Conservation (phyloP, 2,888 invertebrate species). For the Myopa testacea region DNA sequence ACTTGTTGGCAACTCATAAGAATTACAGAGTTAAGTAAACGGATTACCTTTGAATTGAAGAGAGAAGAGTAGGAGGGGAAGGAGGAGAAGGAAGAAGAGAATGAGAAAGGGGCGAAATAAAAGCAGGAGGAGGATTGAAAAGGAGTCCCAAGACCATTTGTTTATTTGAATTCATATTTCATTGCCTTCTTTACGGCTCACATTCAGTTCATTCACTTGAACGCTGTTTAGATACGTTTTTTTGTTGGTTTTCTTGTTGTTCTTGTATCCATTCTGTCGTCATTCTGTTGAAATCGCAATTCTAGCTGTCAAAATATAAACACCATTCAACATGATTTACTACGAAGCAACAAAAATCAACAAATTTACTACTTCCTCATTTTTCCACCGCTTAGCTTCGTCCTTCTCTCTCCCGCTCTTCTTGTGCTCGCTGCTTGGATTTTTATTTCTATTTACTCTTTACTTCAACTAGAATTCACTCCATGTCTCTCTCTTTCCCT, state of each 20-base stretch:
- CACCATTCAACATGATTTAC: background rate
- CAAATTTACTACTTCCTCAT: slow-evolving; percentile 4
- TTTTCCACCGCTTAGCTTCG: background rate
- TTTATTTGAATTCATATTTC: background rate
- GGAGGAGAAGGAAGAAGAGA: too few relatives aligned
- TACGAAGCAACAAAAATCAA: background rate
- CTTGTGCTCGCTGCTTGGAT: background rate
- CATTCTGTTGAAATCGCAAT: background rate
- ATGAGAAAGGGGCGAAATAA: too few relatives aligned
- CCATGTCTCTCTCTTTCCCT: too few relatives aligned
- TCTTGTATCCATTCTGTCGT: background rate
- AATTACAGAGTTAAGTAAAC: background rate
- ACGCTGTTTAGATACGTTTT: background rate
- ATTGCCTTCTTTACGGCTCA: background rate
- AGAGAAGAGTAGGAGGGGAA: too few relatives aligned
- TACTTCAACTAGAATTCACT: too few relatives aligned
- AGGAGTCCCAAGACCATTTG: background rate
- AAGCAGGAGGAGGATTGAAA: too few relatives aligned
- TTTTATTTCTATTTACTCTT: too few relatives aligned
- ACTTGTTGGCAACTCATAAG: background rate
- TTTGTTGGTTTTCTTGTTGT: background rate
- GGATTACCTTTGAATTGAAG: background rate
- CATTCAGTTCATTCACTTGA: background rate
- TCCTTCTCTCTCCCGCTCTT: background rate
- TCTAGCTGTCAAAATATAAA: background rate